Evolutionary conservation across 2,113 vertebrate genomes (phyloP).

Genomic region (Jacana jacana): DNA sequence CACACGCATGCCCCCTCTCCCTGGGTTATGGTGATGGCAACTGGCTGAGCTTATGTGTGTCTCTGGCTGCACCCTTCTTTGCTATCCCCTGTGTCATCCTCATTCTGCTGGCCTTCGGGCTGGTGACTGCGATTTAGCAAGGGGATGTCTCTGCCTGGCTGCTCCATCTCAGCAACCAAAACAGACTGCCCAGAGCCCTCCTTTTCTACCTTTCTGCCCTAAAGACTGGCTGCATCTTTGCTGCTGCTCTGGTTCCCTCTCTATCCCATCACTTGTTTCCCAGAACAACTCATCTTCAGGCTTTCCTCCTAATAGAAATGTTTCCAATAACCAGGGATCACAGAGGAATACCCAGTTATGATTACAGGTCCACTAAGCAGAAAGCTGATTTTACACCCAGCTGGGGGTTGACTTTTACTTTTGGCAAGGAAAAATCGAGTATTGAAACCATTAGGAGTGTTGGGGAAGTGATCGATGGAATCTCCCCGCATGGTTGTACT

Average conservation of each 20-base stretch:
- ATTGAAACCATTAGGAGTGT: neutral
- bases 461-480: neutral
- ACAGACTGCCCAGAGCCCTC: neutral
- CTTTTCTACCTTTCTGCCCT: neutral
- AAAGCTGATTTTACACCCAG: neutral
- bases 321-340: neutral
- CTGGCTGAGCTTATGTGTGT: neutral
- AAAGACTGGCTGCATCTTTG: neutral
- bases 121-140: neutral
- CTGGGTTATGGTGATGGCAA: neutral
- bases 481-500: neutral
- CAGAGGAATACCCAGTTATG: neutral
- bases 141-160: neutral
- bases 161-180: neutral
- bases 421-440: neutral
- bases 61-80: neutral
- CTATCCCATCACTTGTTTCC: neutral
- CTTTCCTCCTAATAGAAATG: neutral
- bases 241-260: neutral
- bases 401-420: neutral
- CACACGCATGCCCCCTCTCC: accelerated
- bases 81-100: neutral
- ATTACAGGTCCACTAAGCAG: neutral
- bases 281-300: neutral
- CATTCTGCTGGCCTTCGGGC: neutral